Base-by-base conservation (phyloP, 2,888 invertebrate genomes). In the Tineola bisselliella region DNA sequence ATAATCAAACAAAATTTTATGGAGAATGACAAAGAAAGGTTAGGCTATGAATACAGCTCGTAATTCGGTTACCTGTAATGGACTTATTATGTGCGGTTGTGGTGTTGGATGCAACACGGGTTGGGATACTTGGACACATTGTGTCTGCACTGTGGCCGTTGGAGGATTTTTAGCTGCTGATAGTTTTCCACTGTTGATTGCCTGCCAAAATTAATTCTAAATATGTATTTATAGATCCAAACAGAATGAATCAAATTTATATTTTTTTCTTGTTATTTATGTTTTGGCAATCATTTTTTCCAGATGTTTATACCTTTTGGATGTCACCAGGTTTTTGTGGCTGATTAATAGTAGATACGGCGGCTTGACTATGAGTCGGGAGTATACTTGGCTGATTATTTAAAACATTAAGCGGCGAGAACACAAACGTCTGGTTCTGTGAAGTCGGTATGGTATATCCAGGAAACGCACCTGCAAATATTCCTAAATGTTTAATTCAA, bases 361-460 rank as follows among this genome's bases (percentile, higher is more conserved):
- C 75, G 8, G 87, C 64, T 67, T 87, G 87, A 0, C 90, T 89
- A 71, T 91, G 91, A 15, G 90, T 88, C 91, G 91, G 90, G 66
- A 91, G 75, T 58, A 91, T 89, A 70, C 88, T 91, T 2, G 91
- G 89, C 75, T 91, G 93, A 8, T 91, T 91, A 71, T 90, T 91
- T 68, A 92, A 88, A 8, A 92, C 92, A 2, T 91, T 91, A 61
- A 92, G 79, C 63, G 91, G 93, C 63, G 92, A 91, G 76, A 91
- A 93, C 58, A 94, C 92, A 68, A 94, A 86, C 6, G 94, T 94
- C 73, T 94, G 94, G 67, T 92, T 89, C 80, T 94, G 93, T 62
- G 92, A 91, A 6, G 93, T 92, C 59, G 92, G 90, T 66, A 93
- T 94, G 61, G 93, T 89, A 73, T 95, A 95, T 1, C 94, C 93